Base-by-base conservation (phyloP, 2,797 vertebrate species). In the Aldrovandia affinis region DNA sequence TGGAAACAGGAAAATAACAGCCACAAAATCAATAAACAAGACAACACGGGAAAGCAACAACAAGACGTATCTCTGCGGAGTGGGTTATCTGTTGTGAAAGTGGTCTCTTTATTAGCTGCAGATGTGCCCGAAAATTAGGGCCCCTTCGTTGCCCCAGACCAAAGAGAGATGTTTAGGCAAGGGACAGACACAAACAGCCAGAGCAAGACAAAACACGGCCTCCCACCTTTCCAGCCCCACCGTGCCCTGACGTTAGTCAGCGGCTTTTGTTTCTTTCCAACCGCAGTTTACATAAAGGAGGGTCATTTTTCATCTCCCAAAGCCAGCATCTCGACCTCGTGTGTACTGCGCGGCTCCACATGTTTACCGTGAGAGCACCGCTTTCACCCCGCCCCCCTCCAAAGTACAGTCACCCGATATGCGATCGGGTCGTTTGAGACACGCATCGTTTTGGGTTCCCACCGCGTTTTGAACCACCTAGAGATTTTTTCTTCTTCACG, bases 211-310 rank as follows among this genome's bases (percentile, higher is more conserved):
- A 92, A 91, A 89, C 84, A 89, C 89, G 87, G 85, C 83, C 88
- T 91, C 91, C 91, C 90, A 86, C 88, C 87, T 87, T 83, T 52
- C 79, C 88, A 86, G n/a, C 79, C 88, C 88, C 90, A 90, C 89
- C 89, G 78, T 90, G 89, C 68, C 80, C 88, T 81, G 85, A 89
- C 90, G 89, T 93, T 94, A 92, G 91, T 94, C 92, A 94, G 93
- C 92, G 92, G 91, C 92, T 92, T 92, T 93, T 93, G 91, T 94
- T 94, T 90, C 92, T 92, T 93, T 92, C 93, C 88, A 63, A 90
- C 93, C 94, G 89, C 92, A 92, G 92, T 95, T 95, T 94, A 93
- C 92, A 90, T 91, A 89, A 88, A 91, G 89, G 86, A 84, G 82
- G 83, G 86, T 93, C 87, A 90, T 94, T 94, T 92, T 91, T 94